Evolutionary conservation across 2,888 invertebrate genomes (phyloP).

Genomic region (Apoderus coryli): DNA sequence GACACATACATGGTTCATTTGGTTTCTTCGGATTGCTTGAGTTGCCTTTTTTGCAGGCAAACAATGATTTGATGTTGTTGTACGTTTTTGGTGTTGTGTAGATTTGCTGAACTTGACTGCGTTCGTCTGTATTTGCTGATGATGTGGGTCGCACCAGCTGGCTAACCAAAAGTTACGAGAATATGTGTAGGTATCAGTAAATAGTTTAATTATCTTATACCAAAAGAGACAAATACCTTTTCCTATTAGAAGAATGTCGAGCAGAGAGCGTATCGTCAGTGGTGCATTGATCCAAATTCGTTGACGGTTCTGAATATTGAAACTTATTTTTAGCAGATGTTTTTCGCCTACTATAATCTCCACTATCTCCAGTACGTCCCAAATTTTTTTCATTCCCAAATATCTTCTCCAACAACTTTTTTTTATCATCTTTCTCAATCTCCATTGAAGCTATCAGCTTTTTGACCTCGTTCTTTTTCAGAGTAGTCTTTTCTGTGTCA

Average conservation of each 20-base stretch:
- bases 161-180: too few species aligned
- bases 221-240: too few species aligned
- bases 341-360: too few species aligned
- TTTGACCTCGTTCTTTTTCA: conserved; percentile 21
- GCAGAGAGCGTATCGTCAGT: too few species aligned
- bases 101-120: conserved; percentile 20
- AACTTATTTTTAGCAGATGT: too few species aligned
- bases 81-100: conserved; percentile 24
- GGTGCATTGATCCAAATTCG: too few species aligned
- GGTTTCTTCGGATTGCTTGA: conserved; percentile 18
- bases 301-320: too few species aligned
- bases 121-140: too few species aligned
- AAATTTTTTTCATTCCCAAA: conserved; percentile 10
- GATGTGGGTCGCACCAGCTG: too few species aligned
- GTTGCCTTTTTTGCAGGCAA: conserved; percentile 22
- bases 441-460: conserved; percentile 23
- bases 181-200: too few species aligned
- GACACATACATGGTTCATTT: conserved; percentile 27
- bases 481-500: conserved; percentile 18
- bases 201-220: too few species aligned
- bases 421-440: conserved; percentile 19
- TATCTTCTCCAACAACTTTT: conserved; percentile 18
- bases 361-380: neutral
- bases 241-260: too few species aligned
- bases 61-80: conserved; percentile 21